Evolutionary conservation across 1,140 invertebrate genomes (phyloP), one percentile per base, ranked within the genome.

Genomic region (Bombus terrestris): DNA sequence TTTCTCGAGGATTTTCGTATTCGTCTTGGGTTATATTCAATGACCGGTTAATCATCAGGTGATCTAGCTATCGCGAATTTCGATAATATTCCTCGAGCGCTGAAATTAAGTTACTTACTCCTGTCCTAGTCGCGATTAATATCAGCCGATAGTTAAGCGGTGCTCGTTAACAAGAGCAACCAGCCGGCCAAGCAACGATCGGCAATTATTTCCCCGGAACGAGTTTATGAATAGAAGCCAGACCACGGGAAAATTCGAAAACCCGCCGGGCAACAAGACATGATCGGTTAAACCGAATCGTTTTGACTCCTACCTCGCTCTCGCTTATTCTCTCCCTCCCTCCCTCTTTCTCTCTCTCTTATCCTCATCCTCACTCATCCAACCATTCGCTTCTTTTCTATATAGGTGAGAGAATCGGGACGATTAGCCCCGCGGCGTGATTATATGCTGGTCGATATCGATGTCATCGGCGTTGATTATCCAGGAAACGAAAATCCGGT

Each of bases 401-500:
- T 73, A 37, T 85, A 83, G 81, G 64, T 80, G 77, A 87, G 85
- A 87, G 78, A 87, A 69, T 85, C 79, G 66, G 77, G 66, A 39
- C 88, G 89, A 90, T 90, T 90, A 90, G 79, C 89, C 89, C 81
- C 62, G 66, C 86, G 89, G 89, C 88, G 68, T 88, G 80, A 90
- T 90, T 90, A 88, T 90, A 90, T 79, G 72, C 18, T 72, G 79
- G 74, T 79, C 88, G 89, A 90, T 90, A 90, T 90, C 80, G 83
- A 74, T 88, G 79, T 90, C 88, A 90, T 90, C 87, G 88, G 73
- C 88, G 86, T 85, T 85, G 86, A 90, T 90, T 90, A 90, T 89
- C 85, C 78, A 66, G 75, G 83, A 90, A 90, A 90, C 88, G 89
- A 90, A 90, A 90, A 90, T 82, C 82, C 80, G 88, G 88, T 90